These are phyloP conservation scores for Chlorodrepanis virens DNA, from an alignment of 2,113 vertebrate species.

Conservation along the genomic window DNA sequence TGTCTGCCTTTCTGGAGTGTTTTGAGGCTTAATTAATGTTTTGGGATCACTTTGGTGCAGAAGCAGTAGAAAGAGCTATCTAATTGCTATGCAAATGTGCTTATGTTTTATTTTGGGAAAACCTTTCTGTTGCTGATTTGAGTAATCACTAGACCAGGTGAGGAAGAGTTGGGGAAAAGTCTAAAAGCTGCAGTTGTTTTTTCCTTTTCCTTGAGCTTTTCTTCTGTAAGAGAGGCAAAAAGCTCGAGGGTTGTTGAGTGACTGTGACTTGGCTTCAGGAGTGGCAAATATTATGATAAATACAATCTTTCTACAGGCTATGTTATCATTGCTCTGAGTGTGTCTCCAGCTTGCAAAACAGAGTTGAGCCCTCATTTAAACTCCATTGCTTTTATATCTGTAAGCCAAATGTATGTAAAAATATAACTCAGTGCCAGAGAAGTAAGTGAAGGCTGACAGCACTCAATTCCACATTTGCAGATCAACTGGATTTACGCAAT, in stretches of 20 bases:
- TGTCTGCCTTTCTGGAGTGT: background rate
- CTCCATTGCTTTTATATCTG: background rate
- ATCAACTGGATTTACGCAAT: background rate
- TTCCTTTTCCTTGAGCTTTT: background rate
- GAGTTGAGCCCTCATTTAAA: background rate
- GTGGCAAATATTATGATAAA: background rate
- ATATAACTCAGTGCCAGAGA: background rate
- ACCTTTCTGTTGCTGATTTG: background rate
- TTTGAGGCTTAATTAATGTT: background rate
- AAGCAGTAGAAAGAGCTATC: background rate
- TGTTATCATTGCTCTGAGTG: background rate
- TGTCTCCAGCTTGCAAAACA: background rate
- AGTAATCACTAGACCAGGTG: background rate
- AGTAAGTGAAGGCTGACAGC: background rate
- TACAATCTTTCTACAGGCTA: background rate
- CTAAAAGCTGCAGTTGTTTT: background rate
- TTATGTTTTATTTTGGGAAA: background rate
- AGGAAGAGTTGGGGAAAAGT: background rate
- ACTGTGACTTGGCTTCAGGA: background rate
- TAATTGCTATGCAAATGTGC: background rate
- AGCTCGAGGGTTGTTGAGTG: background rate
- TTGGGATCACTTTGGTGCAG: background rate
- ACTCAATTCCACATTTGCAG: background rate
- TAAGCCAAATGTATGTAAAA: background rate
- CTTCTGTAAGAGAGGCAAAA: background rate